Conservation (phyloP, 1,140 invertebrate genomes). For the Drosophila oshimai region DNA sequence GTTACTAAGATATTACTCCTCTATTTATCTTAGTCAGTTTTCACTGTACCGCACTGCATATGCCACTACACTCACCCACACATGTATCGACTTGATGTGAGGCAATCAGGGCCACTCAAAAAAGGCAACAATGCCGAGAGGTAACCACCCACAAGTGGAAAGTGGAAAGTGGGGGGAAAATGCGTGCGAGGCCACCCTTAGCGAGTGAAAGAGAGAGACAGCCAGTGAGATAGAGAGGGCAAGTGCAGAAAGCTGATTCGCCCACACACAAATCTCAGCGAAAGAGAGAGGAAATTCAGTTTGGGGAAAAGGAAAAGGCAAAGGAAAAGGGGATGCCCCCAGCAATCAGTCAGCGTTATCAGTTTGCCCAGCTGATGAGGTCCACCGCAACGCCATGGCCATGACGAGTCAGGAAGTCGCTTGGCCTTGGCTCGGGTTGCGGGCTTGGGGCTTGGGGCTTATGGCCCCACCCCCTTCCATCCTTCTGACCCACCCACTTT, state of each 20-base stretch:
- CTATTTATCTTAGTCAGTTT: not conserved
- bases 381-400: conserved; percentile 26
- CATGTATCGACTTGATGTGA: conserved; percentile 37
- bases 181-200: conserved; percentile 4
- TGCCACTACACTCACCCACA: not conserved
- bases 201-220: not conserved
- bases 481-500: not conserved
- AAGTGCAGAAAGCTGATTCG: conserved; percentile 54
- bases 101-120: conserved; percentile 51
- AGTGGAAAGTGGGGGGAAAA: not conserved
- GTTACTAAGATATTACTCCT: too few species aligned
- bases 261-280: conserved; percentile 18
- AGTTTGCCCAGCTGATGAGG: conserved; percentile 30
- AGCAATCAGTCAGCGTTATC: conserved; percentile 32
- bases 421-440: too few species aligned
- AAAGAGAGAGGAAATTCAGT: not conserved
- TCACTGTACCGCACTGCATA: conserved; percentile 6
- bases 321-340: not conserved
- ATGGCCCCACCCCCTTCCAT: not conserved
- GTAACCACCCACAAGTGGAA: conserved; percentile 40
- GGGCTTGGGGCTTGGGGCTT: not conserved
- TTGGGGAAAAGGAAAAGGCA: not conserved
- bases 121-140: conserved; percentile 36
- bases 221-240: not conserved
- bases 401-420: conserved; percentile 27